Base-by-base conservation (phyloP, 2,797 vertebrate species). In the Sternotherus odoratus region DNA sequence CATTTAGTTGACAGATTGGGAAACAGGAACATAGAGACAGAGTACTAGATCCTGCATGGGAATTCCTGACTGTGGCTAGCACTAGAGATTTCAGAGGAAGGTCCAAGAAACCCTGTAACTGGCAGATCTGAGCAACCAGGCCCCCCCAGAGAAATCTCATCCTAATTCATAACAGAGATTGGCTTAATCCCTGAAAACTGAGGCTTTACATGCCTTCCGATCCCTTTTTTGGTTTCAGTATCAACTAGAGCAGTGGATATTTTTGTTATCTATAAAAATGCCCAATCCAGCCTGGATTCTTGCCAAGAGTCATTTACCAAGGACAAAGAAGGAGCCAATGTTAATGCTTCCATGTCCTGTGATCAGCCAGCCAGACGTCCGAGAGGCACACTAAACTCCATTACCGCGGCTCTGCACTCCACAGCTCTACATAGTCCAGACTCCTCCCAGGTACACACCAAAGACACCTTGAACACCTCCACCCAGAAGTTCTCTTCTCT, bases 101-200 rank as follows among this genome's bases (percentile, higher is more conserved):
- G 4, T 43, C 24, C 28, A 74, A 12, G 13, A 75, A 79, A 10
- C 0, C 19, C 5, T 9, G 11, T 26, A 83, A 11, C 28, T 1
- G 51, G 21, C 69, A 46, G 46, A 28, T 21, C 63, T 30, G 33
- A 33, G 19, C 75, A 63, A 23, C 16, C 5, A 3, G 24, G 24
- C 53, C 56, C n/a, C n/a, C 9, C 21, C 0, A 1, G 46, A 15
- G 63, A 28, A 53, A 28, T 26, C 56, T 19, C 46, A 43, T 21
- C 0, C 0, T 46, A 49, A 63, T 30, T 5, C 15, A 3, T 1
- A 82, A 63, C 57, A 57, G 5, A 60, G 6, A 33, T 72, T n/a
- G n/a, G 6, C 33, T 56, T 33, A 12, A 79, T 49, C 5, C 33
- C 33, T 1, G n/a, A 33, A 30, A 46, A 43, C 1, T 46, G 39